Conservation (phyloP, 2,113 vertebrate species). For the Vimba vimba region DNA sequence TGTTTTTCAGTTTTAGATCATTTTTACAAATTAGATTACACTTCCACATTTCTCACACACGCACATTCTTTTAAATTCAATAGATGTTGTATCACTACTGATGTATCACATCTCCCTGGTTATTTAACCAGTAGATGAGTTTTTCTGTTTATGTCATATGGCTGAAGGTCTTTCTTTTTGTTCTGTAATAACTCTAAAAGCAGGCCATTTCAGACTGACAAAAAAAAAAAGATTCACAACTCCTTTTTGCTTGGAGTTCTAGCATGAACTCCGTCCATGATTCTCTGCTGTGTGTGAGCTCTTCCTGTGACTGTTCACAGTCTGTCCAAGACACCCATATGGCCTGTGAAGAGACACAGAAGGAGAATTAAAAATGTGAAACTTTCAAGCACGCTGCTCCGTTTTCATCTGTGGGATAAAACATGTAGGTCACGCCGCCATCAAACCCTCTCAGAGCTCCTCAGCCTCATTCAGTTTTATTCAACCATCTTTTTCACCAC, state of each 20-base stretch:
- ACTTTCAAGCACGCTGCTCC: conserved; percentile 52
- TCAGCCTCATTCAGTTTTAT: neutral
- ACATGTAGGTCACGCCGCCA: conserved; percentile 49
- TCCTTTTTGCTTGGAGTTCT: neutral
- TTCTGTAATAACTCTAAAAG: neutral
- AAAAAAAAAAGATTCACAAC: neutral
- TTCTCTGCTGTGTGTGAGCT: conserved; percentile 22
- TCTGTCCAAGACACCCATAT: conserved; percentile 59
- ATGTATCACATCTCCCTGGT: neutral
- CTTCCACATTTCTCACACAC: neutral
- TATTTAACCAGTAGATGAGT: neutral
- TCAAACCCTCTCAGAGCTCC: conserved; percentile 20
- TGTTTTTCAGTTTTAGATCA: neutral
- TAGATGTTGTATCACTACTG: neutral
- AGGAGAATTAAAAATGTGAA: conserved; percentile 65
- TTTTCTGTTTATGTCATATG: neutral
- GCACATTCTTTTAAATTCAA: neutral
- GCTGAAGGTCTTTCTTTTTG: no score
- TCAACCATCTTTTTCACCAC: conserved; percentile 11
- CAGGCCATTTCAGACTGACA: conserved; percentile 16
- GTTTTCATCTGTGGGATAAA: conserved; percentile 50
- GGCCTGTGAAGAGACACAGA: conserved; percentile 66
- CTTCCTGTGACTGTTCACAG: conserved; percentile 24
- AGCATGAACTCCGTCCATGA: neutral
- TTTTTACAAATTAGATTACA: neutral